Conservation (phyloP, 2,888 invertebrate genomes). For the Papilio gigon region DNA sequence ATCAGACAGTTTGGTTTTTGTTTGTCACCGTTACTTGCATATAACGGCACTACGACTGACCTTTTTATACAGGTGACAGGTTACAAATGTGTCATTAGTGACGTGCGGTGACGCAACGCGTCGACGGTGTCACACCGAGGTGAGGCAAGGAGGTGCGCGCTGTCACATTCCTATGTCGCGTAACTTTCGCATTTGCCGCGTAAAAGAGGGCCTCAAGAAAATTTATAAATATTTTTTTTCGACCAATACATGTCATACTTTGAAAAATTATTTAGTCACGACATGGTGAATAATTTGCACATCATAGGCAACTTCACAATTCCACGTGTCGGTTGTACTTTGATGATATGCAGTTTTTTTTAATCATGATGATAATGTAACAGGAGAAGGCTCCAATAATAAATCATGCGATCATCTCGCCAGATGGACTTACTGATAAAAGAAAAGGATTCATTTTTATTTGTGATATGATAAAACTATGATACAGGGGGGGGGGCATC, state of each 20-base stretch:
- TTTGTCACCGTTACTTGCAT: slow-evolving; percentile 9
- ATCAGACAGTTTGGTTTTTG: neutral
- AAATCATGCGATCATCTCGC: too few species aligned
- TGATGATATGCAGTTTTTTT: neutral
- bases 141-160: neutral
- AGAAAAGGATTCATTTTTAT: too few species aligned
- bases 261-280: slow-evolving; percentile 6
- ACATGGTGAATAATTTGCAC: slow-evolving; percentile 1
- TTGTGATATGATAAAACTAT: too few species aligned
- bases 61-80: neutral
- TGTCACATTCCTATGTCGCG: slow-evolving; percentile 1
- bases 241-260: neutral
- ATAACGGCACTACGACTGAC: neutral
- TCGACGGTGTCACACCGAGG: slow-evolving; percentile 8
- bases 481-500: too few species aligned
- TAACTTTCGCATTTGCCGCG: slow-evolving; percentile 6
- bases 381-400: too few species aligned
- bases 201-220: neutral
- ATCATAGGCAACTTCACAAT: neutral
- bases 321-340: neutral
- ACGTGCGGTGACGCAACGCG: slow-evolving; percentile 26
- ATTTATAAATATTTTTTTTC: slow-evolving; percentile 8
- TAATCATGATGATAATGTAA: neutral
- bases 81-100: slow-evolving; percentile 24
- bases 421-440: too few species aligned